These are phyloP conservation scores for Hoplias malabaricus DNA, from an alignment of 2,113 vertebrate genomes.

Conservation along the genomic window DNA sequence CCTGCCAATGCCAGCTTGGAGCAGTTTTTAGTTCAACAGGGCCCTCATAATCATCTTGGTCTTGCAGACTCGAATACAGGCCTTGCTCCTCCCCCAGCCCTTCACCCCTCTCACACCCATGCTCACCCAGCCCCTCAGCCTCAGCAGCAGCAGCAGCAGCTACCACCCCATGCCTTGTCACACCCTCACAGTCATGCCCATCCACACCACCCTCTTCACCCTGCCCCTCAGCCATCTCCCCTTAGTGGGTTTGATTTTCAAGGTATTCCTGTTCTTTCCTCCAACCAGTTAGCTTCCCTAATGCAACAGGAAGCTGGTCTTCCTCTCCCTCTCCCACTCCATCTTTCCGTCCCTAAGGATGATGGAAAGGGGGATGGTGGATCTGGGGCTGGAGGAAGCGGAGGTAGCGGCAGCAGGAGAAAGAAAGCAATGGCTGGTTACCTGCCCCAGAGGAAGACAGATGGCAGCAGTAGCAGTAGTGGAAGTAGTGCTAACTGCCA, in stretches of 20 bases:
- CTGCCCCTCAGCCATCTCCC: conserved; percentile 73
- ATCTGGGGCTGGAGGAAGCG: conserved; percentile 60
- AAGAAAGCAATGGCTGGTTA: conserved; percentile 82
- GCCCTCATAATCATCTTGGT: conserved; percentile 76
- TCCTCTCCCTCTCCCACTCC: conserved; percentile 74
- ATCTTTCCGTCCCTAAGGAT: conserved; percentile 76
- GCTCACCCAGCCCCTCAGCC: conserved; percentile 62
- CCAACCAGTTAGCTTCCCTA: conserved; percentile 77
- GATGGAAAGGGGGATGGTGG: conserved; percentile 68
- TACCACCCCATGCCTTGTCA: conserved; percentile 74
- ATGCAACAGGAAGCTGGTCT: conserved; percentile 79
- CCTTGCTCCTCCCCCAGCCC: conserved; percentile 73
- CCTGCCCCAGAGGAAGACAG: conserved; percentile 76
- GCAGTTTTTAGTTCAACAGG: conserved; percentile 79
- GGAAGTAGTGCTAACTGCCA: conserved; percentile 64
- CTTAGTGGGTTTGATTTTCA: conserved; percentile 78
- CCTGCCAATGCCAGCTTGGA: conserved; percentile 78
- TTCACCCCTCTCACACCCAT: conserved; percentile 76
- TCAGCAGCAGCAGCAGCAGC: conserved; percentile 76
- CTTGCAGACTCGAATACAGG: conserved; percentile 67
- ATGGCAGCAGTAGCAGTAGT: conserved; percentile 60
- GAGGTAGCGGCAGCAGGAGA: conserved; percentile 72
- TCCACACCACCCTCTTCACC: conserved; percentile 76
- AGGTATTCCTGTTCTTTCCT: conserved; percentile 78
- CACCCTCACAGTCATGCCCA: conserved; percentile 76